These are phyloP conservation scores for Sepioteuthis lessoniana DNA, from an alignment of 2,888 invertebrate species.

Conservation along the genomic window DNA sequence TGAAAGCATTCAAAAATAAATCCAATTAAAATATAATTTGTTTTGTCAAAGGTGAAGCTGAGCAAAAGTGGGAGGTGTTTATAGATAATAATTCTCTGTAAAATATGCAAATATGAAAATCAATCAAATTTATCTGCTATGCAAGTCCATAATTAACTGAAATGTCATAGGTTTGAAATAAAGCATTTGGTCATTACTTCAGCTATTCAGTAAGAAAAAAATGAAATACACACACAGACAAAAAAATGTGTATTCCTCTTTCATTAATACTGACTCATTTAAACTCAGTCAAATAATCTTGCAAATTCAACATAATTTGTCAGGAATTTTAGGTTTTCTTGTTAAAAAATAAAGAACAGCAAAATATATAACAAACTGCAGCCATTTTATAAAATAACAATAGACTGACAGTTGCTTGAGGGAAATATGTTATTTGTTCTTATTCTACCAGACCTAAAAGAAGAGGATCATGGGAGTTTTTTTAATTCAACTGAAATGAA, in stretches of 20 bases:
- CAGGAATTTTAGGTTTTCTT: no score
- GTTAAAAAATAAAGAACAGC: no score
- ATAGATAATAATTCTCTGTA: not conserved
- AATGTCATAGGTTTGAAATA: not conserved
- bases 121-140: not conserved
- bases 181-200: not conserved
- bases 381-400: no score
- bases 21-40: conserved; percentile 4
- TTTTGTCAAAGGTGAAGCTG: conserved; percentile 13
- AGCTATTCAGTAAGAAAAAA: not conserved
- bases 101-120: not conserved
- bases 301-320: not conserved
- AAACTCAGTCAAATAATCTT: not conserved
- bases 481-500: no score
- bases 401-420: no score
- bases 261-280: not conserved
- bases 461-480: no score
- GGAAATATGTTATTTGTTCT: no score
- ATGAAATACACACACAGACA: not conserved
- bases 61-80: not conserved
- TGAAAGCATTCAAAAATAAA: not conserved
- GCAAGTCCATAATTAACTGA: not conserved
- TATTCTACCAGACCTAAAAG: no score
- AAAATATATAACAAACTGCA: no score
- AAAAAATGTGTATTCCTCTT: not conserved